Evolutionary conservation across 2,888 invertebrate genomes (phyloP), one percentile per base, ranked within the genome.

Genomic region (Andrena fulva): DNA sequence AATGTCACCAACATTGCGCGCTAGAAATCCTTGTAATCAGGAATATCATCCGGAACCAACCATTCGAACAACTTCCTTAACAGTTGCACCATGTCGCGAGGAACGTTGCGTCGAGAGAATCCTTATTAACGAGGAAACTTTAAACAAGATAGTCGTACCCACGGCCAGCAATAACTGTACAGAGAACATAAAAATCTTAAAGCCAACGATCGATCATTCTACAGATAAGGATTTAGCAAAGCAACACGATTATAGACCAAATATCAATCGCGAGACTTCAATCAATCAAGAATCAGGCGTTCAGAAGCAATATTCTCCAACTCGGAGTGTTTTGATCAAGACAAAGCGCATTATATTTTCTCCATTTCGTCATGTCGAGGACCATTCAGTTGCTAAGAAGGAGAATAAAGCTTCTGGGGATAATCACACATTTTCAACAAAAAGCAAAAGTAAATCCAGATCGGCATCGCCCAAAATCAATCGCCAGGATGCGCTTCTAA

Each of bases 271-370:
- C 0, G 54, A 62, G 5, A 12, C 2, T 20, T 10, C 56, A 6
- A 27, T 33, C 0, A 20, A 20, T 7, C 77, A 56, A 10, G 60
- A 54, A 8, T 10, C 66, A 7, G 20, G 2, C 0, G n/a, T 10
- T 0, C 84, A 79, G 2, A 87, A 85, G 66, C 63, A 52, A 52
- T 20, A 7, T 2, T 79, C 95, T 0, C 63, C 86, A 0, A 87
- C 95, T 0, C 92, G 93, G 62, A 97, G 96, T 91, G 95, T 97
- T 0, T 97, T 97, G 85, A 97, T 97, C 0, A 97, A 97, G 93
- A 97, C 97, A 0, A 97, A 97, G 59, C 95, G 97, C 73, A 97
- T 97, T 94, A 96, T 97, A 87, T 97, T 97, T 85, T 97, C 97
- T 0, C 96, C 97, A 0, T 95, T 97, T 4, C 95, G 95, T 1